phyloP scores from a whole-genome alignment of 2,797 vertebrate genomes.

The Psittacula derbiana region DNA sequence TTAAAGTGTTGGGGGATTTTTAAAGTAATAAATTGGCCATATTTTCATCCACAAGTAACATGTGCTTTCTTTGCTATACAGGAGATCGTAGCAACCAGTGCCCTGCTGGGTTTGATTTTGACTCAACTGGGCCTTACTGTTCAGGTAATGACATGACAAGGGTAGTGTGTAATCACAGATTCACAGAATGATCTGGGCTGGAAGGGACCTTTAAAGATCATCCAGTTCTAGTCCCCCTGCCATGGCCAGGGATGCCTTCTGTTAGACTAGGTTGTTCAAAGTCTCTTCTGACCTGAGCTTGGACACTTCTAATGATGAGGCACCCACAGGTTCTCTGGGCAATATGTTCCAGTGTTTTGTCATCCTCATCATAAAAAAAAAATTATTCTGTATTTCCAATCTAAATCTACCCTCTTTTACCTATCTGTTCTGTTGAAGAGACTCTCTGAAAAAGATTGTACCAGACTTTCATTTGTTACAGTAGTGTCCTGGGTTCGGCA shows the following conservation, averaged over 20 bases:
- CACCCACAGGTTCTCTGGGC: neutral
- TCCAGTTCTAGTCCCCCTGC: neutral
- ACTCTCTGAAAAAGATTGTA: neutral
- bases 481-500: too few relatives aligned
- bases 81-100: constrained; percentile 95
- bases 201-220: neutral
- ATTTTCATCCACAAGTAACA: neutral
- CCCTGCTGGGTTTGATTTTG: constrained; percentile 87
- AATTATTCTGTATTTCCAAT: neutral
- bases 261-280: neutral
- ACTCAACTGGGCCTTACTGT: constrained; percentile 88
- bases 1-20: neutral
- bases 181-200: neutral
- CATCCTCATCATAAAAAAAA: neutral
- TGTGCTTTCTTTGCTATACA: constrained; percentile 57
- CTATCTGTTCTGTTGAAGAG: neutral
- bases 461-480: rapidly evolving
- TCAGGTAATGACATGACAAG: constrained; percentile 78
- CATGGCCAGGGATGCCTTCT: neutral
- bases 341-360: neutral
- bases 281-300: rapidly evolving
- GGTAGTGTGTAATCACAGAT: neutral
- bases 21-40: neutral
- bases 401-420: neutral
- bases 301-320: neutral